Percentiles rank a stretch among this genome's conserved stretches.
Evolutionary conservation across 2,888 invertebrate genomes (phyloP).

Genomic region (Mystacides longicornis): DNA sequence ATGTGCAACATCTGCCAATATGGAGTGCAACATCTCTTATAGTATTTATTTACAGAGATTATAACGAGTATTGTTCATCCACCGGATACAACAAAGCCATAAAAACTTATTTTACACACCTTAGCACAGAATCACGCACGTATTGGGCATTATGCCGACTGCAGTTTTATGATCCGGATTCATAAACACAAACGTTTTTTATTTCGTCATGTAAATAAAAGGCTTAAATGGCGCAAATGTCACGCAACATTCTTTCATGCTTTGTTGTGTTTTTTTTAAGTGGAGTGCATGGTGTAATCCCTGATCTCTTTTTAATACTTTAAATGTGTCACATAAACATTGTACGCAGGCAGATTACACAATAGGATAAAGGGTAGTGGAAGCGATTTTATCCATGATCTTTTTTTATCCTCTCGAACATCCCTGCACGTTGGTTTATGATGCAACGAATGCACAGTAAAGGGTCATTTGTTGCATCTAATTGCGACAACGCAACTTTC

Average conservation of each 20-base stretch:
- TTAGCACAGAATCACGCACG: no score
- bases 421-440: neutral
- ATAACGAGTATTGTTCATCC: no score
- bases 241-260: neutral
- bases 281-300: neutral
- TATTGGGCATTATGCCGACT: no score
- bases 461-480: no score
- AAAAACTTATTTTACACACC: no score
- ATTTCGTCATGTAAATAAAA: neutral
- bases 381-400: neutral
- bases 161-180: neutral
- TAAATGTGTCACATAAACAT: neutral
- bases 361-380: neutral
- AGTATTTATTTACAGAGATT: no score
- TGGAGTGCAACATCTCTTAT: no score
- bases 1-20: no score
- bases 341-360: neutral
- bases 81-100: no score
- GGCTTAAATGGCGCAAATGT: neutral
- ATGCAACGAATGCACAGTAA: neutral
- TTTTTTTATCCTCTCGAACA: neutral
- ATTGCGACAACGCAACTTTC: neutral
- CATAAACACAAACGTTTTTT: neutral
- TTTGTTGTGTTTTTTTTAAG: neutral
- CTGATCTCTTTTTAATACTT: neutral